Evolutionary conservation across 2,888 invertebrate species (phyloP).

Genomic region (Phania funesta): DNA sequence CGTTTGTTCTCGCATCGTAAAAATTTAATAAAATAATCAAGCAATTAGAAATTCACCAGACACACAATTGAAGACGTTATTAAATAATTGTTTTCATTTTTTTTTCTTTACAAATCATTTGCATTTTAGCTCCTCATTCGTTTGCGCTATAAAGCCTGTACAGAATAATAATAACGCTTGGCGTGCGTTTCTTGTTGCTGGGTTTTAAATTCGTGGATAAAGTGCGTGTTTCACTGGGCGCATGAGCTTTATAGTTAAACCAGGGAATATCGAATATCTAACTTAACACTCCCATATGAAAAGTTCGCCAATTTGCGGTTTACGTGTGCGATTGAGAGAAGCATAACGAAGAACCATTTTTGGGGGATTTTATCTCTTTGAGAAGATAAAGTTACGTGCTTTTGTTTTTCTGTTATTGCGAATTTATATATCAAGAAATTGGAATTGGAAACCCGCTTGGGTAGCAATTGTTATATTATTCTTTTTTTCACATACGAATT

Average conservation of each 20-base stretch:
- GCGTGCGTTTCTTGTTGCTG: conserved; percentile 38
- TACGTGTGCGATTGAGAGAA: conserved; percentile 22
- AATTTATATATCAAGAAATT: no score
- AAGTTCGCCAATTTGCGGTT: conserved; percentile 34
- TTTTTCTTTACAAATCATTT: conserved; percentile 38
- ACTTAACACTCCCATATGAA: neutral
- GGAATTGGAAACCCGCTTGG: no score
- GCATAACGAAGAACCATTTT: neutral
- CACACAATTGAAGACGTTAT: conserved; percentile 49
- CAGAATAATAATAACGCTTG: conserved; percentile 59
- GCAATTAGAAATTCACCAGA: conserved; percentile 43
- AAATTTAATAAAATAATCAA: neutral
- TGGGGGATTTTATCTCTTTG: conserved; percentile 15
- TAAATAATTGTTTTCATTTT: conserved; percentile 48
- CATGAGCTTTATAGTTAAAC: neutral
- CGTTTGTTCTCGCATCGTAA: conserved; percentile 30
- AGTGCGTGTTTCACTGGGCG: conserved; percentile 4
- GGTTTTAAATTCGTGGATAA: conserved; percentile 2
- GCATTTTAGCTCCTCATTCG: neutral
- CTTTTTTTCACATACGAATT: no score
- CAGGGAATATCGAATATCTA: conserved; percentile 12
- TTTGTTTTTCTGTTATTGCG: no score
- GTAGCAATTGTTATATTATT: no score
- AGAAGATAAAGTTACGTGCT: neutral
- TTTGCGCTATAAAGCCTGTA: neutral